Conservation (phyloP, 2,113 vertebrate genomes). For the Epinephelus moara region DNA sequence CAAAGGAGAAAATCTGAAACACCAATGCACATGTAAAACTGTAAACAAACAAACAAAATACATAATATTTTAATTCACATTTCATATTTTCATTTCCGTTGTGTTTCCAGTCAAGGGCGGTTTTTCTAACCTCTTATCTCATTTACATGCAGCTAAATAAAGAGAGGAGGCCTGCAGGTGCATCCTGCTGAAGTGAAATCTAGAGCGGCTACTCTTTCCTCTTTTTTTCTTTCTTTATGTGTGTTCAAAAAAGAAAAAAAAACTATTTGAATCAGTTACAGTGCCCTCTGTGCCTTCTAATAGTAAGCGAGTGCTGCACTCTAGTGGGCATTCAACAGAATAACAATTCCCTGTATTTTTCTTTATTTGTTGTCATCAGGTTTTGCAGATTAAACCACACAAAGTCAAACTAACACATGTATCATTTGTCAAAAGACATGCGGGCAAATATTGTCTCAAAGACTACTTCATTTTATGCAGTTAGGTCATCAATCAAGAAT, state of each 20-base stretch:
- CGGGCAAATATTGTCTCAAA: not conserved
- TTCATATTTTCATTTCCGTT: too few species aligned
- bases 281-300: not conserved
- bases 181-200: conserved; percentile 30
- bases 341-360: not conserved
- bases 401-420: not conserved
- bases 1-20: too few species aligned
- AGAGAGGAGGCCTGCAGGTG: conserved; percentile 38
- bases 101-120: not conserved
- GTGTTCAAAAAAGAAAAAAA: too few species aligned
- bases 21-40: too few species aligned
- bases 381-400: not conserved
- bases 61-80: too few species aligned
- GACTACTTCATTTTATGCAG: not conserved
- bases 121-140: not conserved
- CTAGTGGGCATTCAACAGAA: conserved; percentile 38
- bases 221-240: too few species aligned
- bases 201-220: not conserved
- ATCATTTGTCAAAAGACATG: not conserved
- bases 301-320: conserved; percentile 40
- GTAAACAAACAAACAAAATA: too few species aligned
- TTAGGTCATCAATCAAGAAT: not conserved
- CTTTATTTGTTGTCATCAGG: not conserved
- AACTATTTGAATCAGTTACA: too few species aligned
- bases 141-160: conserved; percentile 55